phyloP scores from a whole-genome alignment of 2,797 vertebrate species.

The Ibycter americanus region DNA sequence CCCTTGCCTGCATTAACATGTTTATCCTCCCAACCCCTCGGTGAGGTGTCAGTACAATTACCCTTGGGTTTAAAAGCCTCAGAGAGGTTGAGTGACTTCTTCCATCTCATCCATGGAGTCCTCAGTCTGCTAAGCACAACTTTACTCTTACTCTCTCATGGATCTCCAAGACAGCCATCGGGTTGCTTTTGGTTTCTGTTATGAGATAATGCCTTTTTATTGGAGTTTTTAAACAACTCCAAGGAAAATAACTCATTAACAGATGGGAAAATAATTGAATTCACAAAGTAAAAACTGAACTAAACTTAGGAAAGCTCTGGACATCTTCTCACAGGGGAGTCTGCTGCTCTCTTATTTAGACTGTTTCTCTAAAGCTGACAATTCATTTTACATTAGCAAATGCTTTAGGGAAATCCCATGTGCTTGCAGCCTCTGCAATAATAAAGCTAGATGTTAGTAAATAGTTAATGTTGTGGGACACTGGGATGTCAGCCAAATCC shows the following conservation, averaged over 20 bases:
- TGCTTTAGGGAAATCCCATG: constrained; percentile 48
- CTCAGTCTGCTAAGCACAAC: neutral
- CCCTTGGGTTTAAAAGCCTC: neutral
- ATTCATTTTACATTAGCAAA: constrained; percentile 70
- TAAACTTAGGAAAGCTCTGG: constrained; percentile 50
- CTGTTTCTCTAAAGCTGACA: constrained; percentile 56
- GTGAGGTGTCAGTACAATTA: neutral
- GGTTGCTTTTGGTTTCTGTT: constrained; percentile 1
- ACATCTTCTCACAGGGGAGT: constrained; percentile 47
- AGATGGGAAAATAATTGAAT: constrained; percentile 55
- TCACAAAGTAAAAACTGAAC: constrained; percentile 48
- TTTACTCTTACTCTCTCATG: neutral
- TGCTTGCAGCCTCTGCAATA: constrained; percentile 36
- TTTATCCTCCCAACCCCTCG: neutral
- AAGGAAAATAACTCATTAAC: constrained; percentile 56
- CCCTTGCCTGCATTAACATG: neutral
- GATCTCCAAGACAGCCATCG: neutral
- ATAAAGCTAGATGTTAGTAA: constrained; percentile 64
- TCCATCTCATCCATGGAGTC: neutral
- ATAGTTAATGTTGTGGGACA: constrained; percentile 67
- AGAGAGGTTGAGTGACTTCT: neutral
- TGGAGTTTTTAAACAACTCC: constrained; percentile 63
- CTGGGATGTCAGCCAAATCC: constrained; percentile 61
- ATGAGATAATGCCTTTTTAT: neutral
- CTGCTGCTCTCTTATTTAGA: constrained; percentile 51